phyloP scores from a whole-genome alignment of 2,797 vertebrate genomes.

The Mus caroli region DNA sequence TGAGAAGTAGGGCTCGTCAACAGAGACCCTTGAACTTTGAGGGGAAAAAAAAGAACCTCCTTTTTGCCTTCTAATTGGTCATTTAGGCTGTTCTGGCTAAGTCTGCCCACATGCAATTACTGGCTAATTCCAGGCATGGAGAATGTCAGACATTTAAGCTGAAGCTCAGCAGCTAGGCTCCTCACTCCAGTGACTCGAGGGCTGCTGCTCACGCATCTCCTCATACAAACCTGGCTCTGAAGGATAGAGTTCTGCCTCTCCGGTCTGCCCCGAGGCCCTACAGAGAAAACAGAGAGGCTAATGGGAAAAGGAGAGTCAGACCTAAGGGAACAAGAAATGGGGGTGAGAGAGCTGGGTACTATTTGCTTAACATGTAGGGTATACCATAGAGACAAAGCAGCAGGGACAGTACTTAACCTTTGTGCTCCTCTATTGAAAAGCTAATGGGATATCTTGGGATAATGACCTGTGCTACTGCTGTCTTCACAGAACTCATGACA shows the following conservation, averaged over 20 bases:
- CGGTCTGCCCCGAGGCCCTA: background rate
- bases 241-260: background rate
- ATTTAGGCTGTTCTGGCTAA: conserved; percentile 79
- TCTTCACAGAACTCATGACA: conserved; percentile 43
- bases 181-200: conserved; percentile 43
- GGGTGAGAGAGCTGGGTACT: background rate
- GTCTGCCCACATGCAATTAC: conserved; percentile 80
- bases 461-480: background rate
- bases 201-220: conserved; percentile 55
- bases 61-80: conserved; percentile 82
- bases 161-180: conserved; percentile 61
- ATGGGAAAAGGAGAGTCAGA: background rate
- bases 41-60: conserved; percentile 73
- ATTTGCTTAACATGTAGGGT: background rate
- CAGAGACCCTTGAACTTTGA: conserved; percentile 76
- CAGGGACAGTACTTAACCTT: background rate
- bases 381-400: background rate
- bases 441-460: background rate
- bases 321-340: background rate
- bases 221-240: conserved; percentile 24
- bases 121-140: conserved; percentile 74
- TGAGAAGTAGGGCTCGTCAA: conserved; percentile 73
- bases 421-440: background rate
- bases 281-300: background rate
- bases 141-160: conserved; percentile 79